phyloP scores from a whole-genome alignment of 2,113 vertebrate species.

The Dryoscopus gambensis region DNA sequence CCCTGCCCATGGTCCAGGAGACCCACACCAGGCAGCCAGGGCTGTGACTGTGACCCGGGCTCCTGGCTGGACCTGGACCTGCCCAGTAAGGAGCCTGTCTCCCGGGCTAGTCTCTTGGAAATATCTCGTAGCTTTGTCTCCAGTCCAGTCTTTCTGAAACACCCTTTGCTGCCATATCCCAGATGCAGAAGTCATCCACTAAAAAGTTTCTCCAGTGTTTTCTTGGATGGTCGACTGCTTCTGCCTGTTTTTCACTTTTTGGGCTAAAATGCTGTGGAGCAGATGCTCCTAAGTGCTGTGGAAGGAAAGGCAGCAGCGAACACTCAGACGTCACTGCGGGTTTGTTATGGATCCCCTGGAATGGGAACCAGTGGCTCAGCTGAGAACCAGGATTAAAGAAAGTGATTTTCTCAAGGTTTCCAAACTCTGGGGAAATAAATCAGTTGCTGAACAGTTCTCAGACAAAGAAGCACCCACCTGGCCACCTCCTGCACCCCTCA shows the following conservation, averaged over 20 bases:
- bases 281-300: neutral
- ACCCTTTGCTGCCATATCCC: neutral
- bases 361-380: neutral
- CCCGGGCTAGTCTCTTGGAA: no score
- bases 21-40: neutral
- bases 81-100: neutral
- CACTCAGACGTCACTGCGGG: neutral
- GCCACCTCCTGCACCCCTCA: fast-evolving
- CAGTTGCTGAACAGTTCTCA: neutral
- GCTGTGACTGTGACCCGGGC: neutral
- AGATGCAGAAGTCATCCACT: neutral
- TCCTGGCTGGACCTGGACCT: neutral
- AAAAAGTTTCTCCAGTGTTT: neutral
- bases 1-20: neutral
- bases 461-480: neutral
- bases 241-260: neutral
- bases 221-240: neutral
- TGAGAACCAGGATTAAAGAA: neutral
- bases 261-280: neutral
- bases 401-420: neutral
- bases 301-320: neutral
- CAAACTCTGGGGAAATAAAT: neutral
- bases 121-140: neutral
- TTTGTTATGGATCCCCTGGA: neutral
- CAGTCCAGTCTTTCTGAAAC: neutral